These are phyloP conservation scores for Scaeva pyrastri DNA, from an alignment of 2,888 invertebrate genomes.

Conservation along the genomic window DNA sequence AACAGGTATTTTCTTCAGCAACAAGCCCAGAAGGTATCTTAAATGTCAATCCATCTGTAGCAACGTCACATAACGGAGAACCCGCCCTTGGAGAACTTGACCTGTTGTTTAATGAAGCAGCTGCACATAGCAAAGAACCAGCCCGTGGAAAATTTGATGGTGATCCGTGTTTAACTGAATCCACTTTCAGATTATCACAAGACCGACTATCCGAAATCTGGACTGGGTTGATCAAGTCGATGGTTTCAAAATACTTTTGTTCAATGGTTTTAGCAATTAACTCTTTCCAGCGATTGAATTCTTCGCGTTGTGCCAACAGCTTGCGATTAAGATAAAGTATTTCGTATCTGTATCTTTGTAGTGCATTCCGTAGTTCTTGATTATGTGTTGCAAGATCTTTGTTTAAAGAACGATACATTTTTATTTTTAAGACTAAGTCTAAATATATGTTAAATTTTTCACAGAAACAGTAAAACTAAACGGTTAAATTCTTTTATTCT, in stretches of 20 bases:
- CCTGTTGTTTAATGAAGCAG: too few species aligned
- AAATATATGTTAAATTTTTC: too few species aligned
- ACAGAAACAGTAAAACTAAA: too few species aligned
- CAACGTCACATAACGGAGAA: background rate
- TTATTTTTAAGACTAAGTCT: too few species aligned
- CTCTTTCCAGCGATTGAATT: slow-evolving; percentile 44
- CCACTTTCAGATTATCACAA: slow-evolving; percentile 35
- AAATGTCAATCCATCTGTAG: slow-evolving; percentile 23
- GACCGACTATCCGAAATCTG: slow-evolving; percentile 47
- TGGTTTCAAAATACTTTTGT: slow-evolving; percentile 48
- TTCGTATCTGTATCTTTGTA: slow-evolving; percentile 58
- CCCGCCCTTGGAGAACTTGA: slow-evolving; percentile 42
- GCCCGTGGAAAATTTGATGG: slow-evolving; percentile 47
- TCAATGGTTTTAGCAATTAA: slow-evolving; percentile 46
- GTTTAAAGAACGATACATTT: too few species aligned
- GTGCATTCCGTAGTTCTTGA: slow-evolving; percentile 62
- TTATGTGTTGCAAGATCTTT: slow-evolving; percentile 60
- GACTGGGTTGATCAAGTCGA: slow-evolving; percentile 21
- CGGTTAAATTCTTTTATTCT: too few species aligned
- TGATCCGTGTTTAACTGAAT: slow-evolving; percentile 28
- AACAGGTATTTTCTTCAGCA: slow-evolving; percentile 12
- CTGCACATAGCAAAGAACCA: background rate
- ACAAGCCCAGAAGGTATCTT: slow-evolving; percentile 22
- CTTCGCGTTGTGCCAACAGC: slow-evolving; percentile 56
- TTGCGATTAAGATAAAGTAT: slow-evolving; percentile 49